Evolutionary conservation across 2,888 invertebrate genomes (phyloP), one percentile per base, ranked within the genome.

Genomic region (Pseudoips prasinana): DNA sequence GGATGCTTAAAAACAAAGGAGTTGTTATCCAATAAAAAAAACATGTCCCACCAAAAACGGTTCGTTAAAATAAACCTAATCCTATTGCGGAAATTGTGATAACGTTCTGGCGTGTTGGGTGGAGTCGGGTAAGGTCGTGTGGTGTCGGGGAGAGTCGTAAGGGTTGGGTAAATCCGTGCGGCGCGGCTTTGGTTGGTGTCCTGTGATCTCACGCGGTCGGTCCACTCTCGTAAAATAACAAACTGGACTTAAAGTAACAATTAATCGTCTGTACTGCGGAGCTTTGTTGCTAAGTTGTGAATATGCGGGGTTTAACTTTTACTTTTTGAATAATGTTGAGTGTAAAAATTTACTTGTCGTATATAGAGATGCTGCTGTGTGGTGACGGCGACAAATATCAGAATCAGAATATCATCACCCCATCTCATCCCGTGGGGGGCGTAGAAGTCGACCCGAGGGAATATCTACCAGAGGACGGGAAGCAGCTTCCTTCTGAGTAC

Each of bases 21-120:
- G 14, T 14, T 14, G 2, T 14, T n/a, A n/a, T n/a, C n/a, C n/a
- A n/a, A n/a, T n/a, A n/a, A 11, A 36, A 50, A 49, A 55, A 51
- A 53, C 33, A 50, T 44, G 35, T 46, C n/a, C 33, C 32, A 39
- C 42, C 39, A 30, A 42, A 55, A 47, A 39, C 37, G 35, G 41
- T 33, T 40, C 45, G 52, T 55, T 46, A 54, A 54, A 58, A 62
- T 40, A 44, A 47, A 49, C 48, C 43, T 60, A 60, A 63, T 63
- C 61, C 53, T 48, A 43, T 46, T 54, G 47, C 49, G 49, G 46
- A 52, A 47, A 53, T 56, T 46, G 45, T 56, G 46, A 55, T 46
- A 55, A 50, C 47, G 53, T 40, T 45, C 29, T 41, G 26, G 39
- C 43, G 36, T 11, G 43, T n/a, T n/a, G n/a, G n/a, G n/a, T n/a